Base-by-base conservation (phyloP, 1,140 invertebrate species). In the Dolichoris vasculosae region DNA sequence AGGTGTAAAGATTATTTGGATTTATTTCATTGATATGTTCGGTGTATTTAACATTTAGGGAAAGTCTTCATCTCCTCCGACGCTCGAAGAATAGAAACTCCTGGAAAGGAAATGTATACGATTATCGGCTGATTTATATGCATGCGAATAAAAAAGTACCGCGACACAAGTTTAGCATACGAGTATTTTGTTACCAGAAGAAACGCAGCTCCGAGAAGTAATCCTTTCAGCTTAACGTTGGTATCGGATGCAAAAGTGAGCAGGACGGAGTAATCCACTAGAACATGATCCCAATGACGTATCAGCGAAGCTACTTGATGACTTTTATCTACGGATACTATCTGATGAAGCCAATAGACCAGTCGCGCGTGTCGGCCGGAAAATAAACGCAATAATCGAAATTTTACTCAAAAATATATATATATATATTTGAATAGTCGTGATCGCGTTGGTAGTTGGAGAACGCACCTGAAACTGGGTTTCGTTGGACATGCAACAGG, bases 401-500 rank as follows among this genome's bases (percentile, higher is more conserved):
- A 51, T 51, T 8, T 40, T 76, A 43, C 46, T 11, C 38, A 81
- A n/a, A n/a, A n/a, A n/a, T n/a, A n/a, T n/a, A n/a, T n/a, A n/a
- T n/a, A n/a, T n/a, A n/a, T n/a, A n/a, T n/a, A n/a, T n/a, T n/a
- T n/a, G n/a, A n/a, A n/a, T n/a, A n/a, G n/a, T n/a, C n/a, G n/a
- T n/a, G n/a, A n/a, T n/a, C n/a, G n/a, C n/a, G n/a, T n/a, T n/a
- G n/a, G n/a, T n/a, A n/a, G n/a, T n/a, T n/a, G n/a, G n/a, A n/a
- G n/a, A n/a, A n/a, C n/a, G n/a, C n/a, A 92, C 91, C 85, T 91
- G 90, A 40, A 92, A 92, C 20, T 88, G 88, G 11, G 89, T 84
- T 69, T 91, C 89, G 35, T 87, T 87, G 73, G 88, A 89, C 85
- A 89, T 90, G 64, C 91, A 92, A 38, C 90, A 91, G 20, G 88